Percentiles rank a stretch among this genome's conserved stretches.
Conservation (phyloP, 2,888 invertebrate species). For the Latrodectus elegans region DNA sequence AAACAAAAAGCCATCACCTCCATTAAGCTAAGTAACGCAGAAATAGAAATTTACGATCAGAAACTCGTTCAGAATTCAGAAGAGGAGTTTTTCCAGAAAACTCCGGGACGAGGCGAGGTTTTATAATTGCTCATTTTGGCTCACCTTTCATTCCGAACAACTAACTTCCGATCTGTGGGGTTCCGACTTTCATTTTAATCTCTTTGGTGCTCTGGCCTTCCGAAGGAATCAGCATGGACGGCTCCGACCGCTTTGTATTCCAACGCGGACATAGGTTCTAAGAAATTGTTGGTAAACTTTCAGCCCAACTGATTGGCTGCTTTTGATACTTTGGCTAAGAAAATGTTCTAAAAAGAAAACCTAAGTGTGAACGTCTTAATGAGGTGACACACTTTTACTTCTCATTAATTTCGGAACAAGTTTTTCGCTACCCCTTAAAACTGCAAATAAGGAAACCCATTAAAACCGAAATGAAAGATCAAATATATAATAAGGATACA, state of each 20-base stretch:
- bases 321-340: not conserved
- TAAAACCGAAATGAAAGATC: too few relatives aligned
- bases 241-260: not conserved
- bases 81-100: constrained; percentile 31
- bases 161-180: not conserved
- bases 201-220: constrained; percentile 3
- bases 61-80: constrained; percentile 50
- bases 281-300: not conserved
- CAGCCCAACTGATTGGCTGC: not conserved
- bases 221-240: not conserved
- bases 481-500: too few relatives aligned
- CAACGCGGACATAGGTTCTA: not conserved
- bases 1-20: constrained; percentile 33
- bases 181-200: constrained; percentile 37
- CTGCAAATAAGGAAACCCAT: too few relatives aligned
- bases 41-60: constrained; percentile 51
- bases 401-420: too few relatives aligned
- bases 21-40: constrained; percentile 57
- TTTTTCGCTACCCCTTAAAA: too few relatives aligned
- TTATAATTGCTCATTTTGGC: constrained; percentile 51
- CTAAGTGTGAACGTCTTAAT: too few relatives aligned
- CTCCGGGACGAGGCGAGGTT: constrained; percentile 50
- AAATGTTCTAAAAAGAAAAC: too few relatives aligned
- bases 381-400: too few relatives aligned
- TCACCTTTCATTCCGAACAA: not conserved